phyloP scores from a whole-genome alignment of 2,113 vertebrate genomes.

The Dendrocopos noguchii region DNA sequence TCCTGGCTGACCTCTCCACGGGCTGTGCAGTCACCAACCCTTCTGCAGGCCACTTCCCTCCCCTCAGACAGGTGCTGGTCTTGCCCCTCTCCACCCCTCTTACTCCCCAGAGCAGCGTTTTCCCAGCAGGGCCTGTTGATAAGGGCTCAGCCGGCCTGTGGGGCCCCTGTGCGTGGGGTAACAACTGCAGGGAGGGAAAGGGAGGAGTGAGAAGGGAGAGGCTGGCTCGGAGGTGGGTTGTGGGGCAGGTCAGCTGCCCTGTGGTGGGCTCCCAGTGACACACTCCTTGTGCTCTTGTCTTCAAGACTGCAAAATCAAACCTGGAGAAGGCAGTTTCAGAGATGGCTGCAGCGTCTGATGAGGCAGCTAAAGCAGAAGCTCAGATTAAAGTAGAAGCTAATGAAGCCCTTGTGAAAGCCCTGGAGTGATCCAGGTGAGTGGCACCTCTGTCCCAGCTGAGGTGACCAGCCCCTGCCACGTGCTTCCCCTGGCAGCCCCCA shows the following conservation, averaged over 20 bases:
- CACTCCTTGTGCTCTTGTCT: accelerated
- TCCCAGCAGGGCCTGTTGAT: neutral
- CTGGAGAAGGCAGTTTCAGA: constrained; percentile 90
- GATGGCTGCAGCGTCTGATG: constrained; percentile 76
- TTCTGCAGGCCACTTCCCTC: neutral
- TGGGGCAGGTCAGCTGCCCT: neutral
- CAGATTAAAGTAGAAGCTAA: constrained; percentile 92
- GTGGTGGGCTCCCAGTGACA: accelerated
- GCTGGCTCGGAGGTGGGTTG: neutral
- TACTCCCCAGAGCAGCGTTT: neutral
- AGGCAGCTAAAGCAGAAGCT: constrained; percentile 84
- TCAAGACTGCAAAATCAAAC: constrained; percentile 88
- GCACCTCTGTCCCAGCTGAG: neutral
- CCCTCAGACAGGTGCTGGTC: neutral
- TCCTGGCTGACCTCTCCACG: accelerated
- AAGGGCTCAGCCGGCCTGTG: neutral
- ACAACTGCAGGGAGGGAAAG: neutral
- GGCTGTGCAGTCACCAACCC: accelerated
- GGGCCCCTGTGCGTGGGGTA: neutral
- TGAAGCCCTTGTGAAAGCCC: constrained; percentile 92
- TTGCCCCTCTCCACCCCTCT: neutral
- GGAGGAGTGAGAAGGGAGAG: neutral
- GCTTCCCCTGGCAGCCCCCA: neutral
- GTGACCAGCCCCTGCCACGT: neutral
- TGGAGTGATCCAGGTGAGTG: constrained; percentile 80